A percentile compares a stretch with the other conserved stretches of the same genome.
phyloP scores from a whole-genome alignment of 1,140 invertebrate genomes.

The Hestina assimilis region DNA sequence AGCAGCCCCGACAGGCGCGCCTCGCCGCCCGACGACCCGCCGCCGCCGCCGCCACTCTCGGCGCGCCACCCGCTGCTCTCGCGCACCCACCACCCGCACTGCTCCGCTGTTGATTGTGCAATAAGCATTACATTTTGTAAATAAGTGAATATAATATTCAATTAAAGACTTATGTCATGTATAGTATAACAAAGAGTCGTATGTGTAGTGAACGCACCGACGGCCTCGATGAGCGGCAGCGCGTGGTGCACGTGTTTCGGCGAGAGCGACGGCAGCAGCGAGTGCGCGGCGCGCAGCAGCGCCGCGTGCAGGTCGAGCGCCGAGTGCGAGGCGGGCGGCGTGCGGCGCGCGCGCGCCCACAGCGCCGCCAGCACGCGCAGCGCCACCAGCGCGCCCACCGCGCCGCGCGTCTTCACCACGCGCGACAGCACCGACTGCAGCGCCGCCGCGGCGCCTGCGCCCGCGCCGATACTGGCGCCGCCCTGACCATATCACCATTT shows the following conservation, averaged over 20 bases:
- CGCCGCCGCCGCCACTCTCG: slow-evolving; percentile 38
- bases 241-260: slow-evolving; percentile 47
- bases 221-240: slow-evolving; percentile 47
- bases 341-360: slow-evolving; percentile 37
- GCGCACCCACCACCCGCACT: slow-evolving; percentile 54
- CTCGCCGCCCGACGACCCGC: slow-evolving; percentile 30
- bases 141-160: too few species aligned
- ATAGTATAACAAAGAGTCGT: not conserved
- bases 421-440: slow-evolving; percentile 57
- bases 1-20: slow-evolving; percentile 61
- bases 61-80: slow-evolving; percentile 46
- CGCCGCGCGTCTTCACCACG: slow-evolving; percentile 53
- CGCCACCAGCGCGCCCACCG: slow-evolving; percentile 44
- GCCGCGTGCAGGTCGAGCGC: slow-evolving; percentile 62
- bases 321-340: slow-evolving; percentile 27
- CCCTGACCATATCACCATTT: too few species aligned
- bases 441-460: slow-evolving; percentile 53
- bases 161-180: too few species aligned
- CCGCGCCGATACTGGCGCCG: slow-evolving; percentile 50
- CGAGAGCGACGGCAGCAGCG: slow-evolving; percentile 52
- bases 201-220: slow-evolving; percentile 41
- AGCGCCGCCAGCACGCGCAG: slow-evolving; percentile 42
- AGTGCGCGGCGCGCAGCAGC: slow-evolving; percentile 54
- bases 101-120: slow-evolving; percentile 38
- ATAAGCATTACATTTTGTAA: not conserved